Base-by-base conservation (phyloP, 2,113 vertebrate species). In the Nettapus auritus region DNA sequence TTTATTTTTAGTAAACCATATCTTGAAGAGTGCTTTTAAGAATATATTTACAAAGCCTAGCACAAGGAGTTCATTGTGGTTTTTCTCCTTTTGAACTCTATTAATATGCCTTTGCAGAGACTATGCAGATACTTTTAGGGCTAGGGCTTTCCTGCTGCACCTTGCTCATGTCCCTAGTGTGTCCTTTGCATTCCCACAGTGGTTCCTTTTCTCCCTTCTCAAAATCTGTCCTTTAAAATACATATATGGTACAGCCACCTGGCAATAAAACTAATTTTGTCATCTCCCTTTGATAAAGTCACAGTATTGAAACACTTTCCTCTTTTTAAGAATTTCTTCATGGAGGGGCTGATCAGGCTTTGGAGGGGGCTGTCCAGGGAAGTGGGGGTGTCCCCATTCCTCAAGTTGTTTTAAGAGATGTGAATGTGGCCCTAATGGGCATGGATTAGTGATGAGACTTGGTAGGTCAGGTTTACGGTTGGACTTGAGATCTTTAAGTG, bases 1-100 rank as follows among this genome's bases (percentile, higher is more conserved):
- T 88, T 94, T 95, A 86, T 94, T 93, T 93, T 93, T 92, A 93
- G 69, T 60, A 76, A 90, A 84, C 73, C 44, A 33, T 86, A n/a
- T 88, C 55, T 94, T 42, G 42, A 56, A 76, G 21, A 11, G n/a
- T 78, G 69, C 23, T 83, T 95, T 88, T 81, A 75, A 91, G 86
- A 90, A 91, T 78, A 29, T 21, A 40, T 81, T 84, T 93, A 16
- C 69, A 68, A 68, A 93, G 64, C 48, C 38, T 83, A 44, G 26
- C 69, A 44, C 53, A 76, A 73, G 2, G 7, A 62, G 40, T 90
- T 90, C 9, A 36, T 34, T 57, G 44, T 68, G 11, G 5, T 69
- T 90, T 50, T 93, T 90, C 50, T 84, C 11, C 73, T 68, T 84
- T 56, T 56, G 73, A 90, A 60, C 48, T 86, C 75, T 38, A 36